Evolutionary conservation across 2,797 vertebrate species (phyloP), one percentile per base, ranked within the genome.

Genomic region (Sylvilagus floridanus): DNA sequence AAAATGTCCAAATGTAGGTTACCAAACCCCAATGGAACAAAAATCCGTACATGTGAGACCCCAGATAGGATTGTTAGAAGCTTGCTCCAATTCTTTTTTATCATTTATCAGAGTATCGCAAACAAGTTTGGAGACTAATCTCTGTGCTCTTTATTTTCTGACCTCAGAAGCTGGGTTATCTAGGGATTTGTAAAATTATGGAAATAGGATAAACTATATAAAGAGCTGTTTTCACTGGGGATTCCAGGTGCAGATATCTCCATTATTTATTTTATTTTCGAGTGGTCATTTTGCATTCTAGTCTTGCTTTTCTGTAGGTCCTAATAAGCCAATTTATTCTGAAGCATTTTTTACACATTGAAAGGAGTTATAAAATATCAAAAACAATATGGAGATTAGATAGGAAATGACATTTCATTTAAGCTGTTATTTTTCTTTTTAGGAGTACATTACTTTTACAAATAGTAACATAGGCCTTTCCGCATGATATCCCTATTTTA

Each of bases 381-480:
- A 72, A 66, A 76, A 57, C 5, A 84, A 4, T 57, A 4, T 81
- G 13, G 12, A 14, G 4, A 11, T 62, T 52, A 76, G 35, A 52
- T 75, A 83, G 11, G 85, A 71, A 83, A 6, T 72, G 7, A 19
- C 12, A 78, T 82, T 32, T 81, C 75, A 63, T 19, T 54, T 94
- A 76, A 88, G 5, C 5, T 81, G 12, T 42, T 14, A 24, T 47
- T 81, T 79, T 84, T 9, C 37, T 76, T 54, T 90, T 62, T 19
- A 22, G 28, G 79, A 71, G n/a, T 75, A 71, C 85, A 30, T 71
- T 88, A 84, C 71, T 93, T 63, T 94, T 26, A 5, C n/a, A 47
- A 73, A 4, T 52, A 52, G 3, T 60, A 76, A 35, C 11, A 30
- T 50, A 63, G 32, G 7, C 1, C 8, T 84, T 63, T 83, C 19